A percentile compares a stretch with the other conserved stretches of the same genome.
Conservation (phyloP, 2,797 vertebrate genomes). For the Sebastes miniatus region DNA sequence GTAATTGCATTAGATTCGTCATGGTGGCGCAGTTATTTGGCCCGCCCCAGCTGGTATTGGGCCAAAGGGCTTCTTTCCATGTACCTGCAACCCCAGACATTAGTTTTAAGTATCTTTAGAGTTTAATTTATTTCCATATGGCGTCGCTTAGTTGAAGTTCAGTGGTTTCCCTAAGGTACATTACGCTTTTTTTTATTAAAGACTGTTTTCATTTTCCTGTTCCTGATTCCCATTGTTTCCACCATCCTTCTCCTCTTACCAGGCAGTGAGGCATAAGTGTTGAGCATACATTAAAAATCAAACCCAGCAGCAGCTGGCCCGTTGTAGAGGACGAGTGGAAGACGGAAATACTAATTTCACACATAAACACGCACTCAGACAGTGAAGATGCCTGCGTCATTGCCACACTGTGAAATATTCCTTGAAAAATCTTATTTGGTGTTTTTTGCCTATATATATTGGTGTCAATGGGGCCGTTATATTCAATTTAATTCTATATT, state of each 20-base stretch:
- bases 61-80: slow-evolving; percentile 51
- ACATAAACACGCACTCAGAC: background rate
- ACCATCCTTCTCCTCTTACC: slow-evolving; percentile 15
- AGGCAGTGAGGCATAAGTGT: slow-evolving; percentile 13
- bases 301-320: slow-evolving; percentile 11
- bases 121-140: slow-evolving; percentile 53
- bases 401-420: slow-evolving; percentile 1
- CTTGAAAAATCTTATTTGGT: background rate
- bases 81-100: slow-evolving; percentile 43
- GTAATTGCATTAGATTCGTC: slow-evolving; percentile 78
- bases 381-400: background rate
- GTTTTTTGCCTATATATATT: slow-evolving; percentile 5
- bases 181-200: slow-evolving; percentile 31
- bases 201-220: slow-evolving; percentile 16
- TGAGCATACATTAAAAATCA: slow-evolving; percentile 29
- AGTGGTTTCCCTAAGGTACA: slow-evolving; percentile 19
- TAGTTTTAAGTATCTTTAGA: slow-evolving; percentile 49
- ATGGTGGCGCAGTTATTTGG: slow-evolving; percentile 57
- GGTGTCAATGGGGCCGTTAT: too few relatives aligned
- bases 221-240: slow-evolving; percentile 37
- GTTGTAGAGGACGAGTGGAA: slow-evolving; percentile 5
- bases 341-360: background rate
- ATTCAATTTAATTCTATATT: too few relatives aligned
- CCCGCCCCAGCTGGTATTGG: slow-evolving; percentile 41
- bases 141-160: slow-evolving; percentile 23